These are phyloP conservation scores for Megaustenia siamemsis DNA, from an alignment of 2,888 invertebrate genomes.

Conservation along the genomic window DNA sequence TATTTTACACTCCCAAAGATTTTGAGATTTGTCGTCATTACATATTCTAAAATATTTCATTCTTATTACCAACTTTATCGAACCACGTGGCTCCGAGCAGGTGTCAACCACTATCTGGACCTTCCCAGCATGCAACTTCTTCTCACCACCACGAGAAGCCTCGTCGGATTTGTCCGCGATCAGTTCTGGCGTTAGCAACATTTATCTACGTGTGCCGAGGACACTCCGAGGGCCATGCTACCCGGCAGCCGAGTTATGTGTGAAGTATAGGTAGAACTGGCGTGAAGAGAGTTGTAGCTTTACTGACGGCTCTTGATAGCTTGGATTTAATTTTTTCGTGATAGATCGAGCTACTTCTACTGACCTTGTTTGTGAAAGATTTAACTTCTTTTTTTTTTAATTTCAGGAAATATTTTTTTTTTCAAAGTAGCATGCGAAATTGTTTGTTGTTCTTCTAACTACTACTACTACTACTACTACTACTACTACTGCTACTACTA, in stretches of 20 bases:
- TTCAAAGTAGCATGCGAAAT: no score
- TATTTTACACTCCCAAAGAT: no score
- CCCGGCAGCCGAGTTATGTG: slow-evolving; percentile 27
- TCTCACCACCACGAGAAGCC: neutral
- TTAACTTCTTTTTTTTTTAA: no score
- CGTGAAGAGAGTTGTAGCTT: neutral
- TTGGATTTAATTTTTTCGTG: neutral
- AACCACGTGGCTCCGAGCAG: neutral
- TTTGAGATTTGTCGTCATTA: no score
- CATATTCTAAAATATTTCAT: no score
- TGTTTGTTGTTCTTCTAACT: neutral
- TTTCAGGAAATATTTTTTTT: no score
- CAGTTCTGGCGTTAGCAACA: neutral
- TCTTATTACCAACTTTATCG: neutral
- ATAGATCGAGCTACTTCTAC: neutral
- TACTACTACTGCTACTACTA: neutral
- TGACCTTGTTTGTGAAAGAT: neutral
- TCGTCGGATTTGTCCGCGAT: neutral
- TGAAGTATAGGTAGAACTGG: neutral
- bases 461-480: slow-evolving; percentile 4
- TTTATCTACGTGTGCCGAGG: neutral
- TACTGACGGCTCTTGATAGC: neutral
- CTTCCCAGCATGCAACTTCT: neutral
- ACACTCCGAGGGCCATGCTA: neutral
- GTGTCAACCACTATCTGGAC: neutral